Base-by-base conservation (phyloP, 2,888 invertebrate species). In the Agrotis exclamationis region DNA sequence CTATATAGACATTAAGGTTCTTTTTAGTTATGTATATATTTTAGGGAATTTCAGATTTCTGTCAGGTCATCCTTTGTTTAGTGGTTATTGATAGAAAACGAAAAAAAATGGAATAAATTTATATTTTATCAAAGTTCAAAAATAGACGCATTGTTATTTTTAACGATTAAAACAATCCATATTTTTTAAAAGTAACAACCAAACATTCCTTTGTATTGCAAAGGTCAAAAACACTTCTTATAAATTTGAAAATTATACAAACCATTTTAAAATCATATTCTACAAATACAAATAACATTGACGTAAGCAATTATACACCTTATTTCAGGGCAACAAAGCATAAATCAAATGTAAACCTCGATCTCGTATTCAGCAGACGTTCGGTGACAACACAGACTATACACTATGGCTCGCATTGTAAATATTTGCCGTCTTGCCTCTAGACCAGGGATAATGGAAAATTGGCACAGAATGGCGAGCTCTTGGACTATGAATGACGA, bases 371-470 rank as follows among this genome's bases (percentile, higher is more conserved):
- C 90, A 85, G 86, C 84, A 85, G 86, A 87, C 85, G 86, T 84
- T 62, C 82, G 80, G 85, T 85, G 86, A 86, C 83, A 85, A 83
- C 78, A 79, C 80, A 90, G 90, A 91, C 91, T 92, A 92, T 92
- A 89, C 87, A 85, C 86, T 87, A 74, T 85, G 86, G 87, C 3
- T 74, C 57, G 84, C 76, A 80, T 82, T 85, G 86, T 85, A 85
- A 85, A 86, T 85, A 85, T 85, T 85, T 85, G 86, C 84, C 68
- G 75, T 80, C 90, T 92, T 91, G 89, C 87, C 87, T 85, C 87
- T 89, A 91, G 88, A 87, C 81, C 76, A 78, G 73, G 79, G 89
- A 90, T 92, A 92, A 92, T 93, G 91, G 92, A 92, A 92, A 92
- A 93, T 93, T 93, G 92, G 89, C 91, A 90, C 87, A 89, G 90